Conservation (phyloP, 2,113 vertebrate genomes). For the rat (Rattus norvegicus) region GRCr8 NC_086028.1:53898501-53899000, state of each 20-base stretch:
- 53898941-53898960: neutral
- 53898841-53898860: neutral
- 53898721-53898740: neutral
- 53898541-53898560: neutral
- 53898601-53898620: constrained; percentile 19
- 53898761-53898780: neutral
- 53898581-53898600: constrained; percentile 32
- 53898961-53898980: neutral
- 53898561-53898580: neutral
- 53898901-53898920: neutral
- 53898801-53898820: neutral
- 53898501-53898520: neutral
- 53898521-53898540: neutral
- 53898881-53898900: neutral
- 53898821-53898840: constrained; percentile 13
- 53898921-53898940: no score
- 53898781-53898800: constrained; percentile 10
- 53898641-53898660: neutral
- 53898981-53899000: constrained; percentile 22
- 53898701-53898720: constrained; percentile 47
- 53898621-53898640: neutral
- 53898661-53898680: neutral
- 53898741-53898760: neutral
- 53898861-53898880: neutral
- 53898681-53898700: neutral